Base-by-base conservation (phyloP, 2,888 invertebrate genomes). In the Prenolepis imparis region DNA sequence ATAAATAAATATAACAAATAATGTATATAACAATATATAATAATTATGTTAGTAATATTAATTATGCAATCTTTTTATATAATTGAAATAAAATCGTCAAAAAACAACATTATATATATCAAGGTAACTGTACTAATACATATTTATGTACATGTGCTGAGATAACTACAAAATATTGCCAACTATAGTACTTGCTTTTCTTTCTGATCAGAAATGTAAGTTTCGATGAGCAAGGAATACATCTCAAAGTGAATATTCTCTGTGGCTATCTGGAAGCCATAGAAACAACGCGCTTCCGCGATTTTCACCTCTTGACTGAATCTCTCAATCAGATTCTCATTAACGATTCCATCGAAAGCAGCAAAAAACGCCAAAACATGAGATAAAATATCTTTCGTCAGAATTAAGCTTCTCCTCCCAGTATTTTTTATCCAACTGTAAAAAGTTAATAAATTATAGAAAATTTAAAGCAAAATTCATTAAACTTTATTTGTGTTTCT, bases 191-290 rank as follows among this genome's bases (percentile, higher is more conserved):
- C 75, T 57, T 94, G 97, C 97, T 97, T 98, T 95, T 99, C 97
- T 84, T 96, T 95, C 0, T 97, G 96, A 93, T 99, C 98, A 81
- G 96, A 96, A 88, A 99, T 97, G 94, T 99, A 99, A 0, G 99
- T 99, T 93, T 99, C 99, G 93, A 99, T 99, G 2, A 99, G 96
- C 81, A 99, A 96, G 86, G 99, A 99, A 95, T 99, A 99, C 99
- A 99, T 99, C 95, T 99, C 99, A 0, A 99, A 99, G 95, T 99
- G 99, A 9, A 99, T 98, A 96, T 99, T 99, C 95, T 99, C 99
- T 96, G 99, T 99, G 8, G 99, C 99, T 84, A 99, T 98, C 95
- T 99, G 99, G 95, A 99, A 99, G 9, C 99, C 99, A 95, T 99
- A 99, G 95, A 99, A 99, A 95, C 98, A 99, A 63, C 99, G 96